Evolutionary conservation across 2,888 invertebrate species (phyloP), one percentile per base, ranked within the genome.

Genomic region (Muschampia staudingeri): DNA sequence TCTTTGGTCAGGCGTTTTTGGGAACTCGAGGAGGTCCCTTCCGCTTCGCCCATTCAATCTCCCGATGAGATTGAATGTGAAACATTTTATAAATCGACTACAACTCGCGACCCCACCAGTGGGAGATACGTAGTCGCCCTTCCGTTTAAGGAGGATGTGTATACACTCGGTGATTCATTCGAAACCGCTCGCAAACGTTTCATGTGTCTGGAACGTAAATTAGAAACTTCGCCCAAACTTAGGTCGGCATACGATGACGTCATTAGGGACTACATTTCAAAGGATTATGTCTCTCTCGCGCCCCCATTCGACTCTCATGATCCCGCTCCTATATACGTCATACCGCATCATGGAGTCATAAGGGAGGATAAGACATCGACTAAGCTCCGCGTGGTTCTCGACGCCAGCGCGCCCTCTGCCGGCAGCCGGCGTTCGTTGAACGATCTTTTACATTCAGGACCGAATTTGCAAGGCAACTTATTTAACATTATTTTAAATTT

Each of bases 401-500:
- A 76, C 67, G 76, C 76, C 30, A 76, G 76, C 76, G 67, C 76
- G 65, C 76, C 76, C 42, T 67, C 76, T 42, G 30, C 80, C 37
- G 42, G 61, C 40, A 56, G 82, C 11, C 81, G 82, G 12, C 61
- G 61, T 61, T 85, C 85, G 3, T 52, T 85, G 11, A 86, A 85
- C 71, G 84, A 87, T 78, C 34, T 86, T 37, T 83, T 87, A 52
- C 77, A 86, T 71, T 78, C 61, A 34, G 86, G 86, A 2, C 80
- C 79, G 16, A 84, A 86, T 76, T 44, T 86, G 40, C 86, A 86
- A 75, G 72, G 78, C n/a, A 82, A 86, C 78, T 80, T 87, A 71
- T 86, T 86, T 70, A 70, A 78, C 11, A 86, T 87, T 52, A 77
- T 87, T 48, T 67, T 87, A 34, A 86, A 86, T 76, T 85, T 87